Conservation (phyloP, 2,113 vertebrate genomes). For the Phycodurus eques region DNA sequence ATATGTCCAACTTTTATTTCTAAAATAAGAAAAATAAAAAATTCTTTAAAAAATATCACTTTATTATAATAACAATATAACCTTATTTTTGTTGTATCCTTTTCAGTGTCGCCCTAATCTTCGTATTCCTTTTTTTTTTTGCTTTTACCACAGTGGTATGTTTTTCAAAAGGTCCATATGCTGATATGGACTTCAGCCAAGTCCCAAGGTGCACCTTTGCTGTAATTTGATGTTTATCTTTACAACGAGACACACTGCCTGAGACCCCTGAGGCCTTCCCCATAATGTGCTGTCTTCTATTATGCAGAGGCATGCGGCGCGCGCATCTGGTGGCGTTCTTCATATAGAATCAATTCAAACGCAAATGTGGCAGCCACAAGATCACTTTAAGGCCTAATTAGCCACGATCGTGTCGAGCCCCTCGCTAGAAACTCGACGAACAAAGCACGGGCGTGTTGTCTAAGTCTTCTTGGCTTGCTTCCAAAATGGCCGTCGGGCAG, state of each 20-base stretch:
- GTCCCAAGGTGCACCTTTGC: constrained; percentile 9
- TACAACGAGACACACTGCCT: constrained; percentile 13
- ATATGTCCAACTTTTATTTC: too few relatives aligned
- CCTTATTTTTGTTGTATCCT: too few relatives aligned
- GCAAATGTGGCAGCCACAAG: constrained; percentile 34
- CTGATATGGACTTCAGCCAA: not conserved
- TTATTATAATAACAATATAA: too few relatives aligned
- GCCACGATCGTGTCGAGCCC: constrained; percentile 54
- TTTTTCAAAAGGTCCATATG: not conserved
- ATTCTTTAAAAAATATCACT: too few relatives aligned
- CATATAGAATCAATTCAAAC: constrained; percentile 31
- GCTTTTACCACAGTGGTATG: not conserved
- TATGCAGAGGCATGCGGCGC: constrained; percentile 33
- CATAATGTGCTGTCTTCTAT: constrained; percentile 32
- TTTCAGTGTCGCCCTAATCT: not conserved
- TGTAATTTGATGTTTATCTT: constrained; percentile 38
- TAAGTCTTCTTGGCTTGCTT: constrained; percentile 18
- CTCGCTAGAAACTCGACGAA: constrained; percentile 40
- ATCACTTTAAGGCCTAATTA: constrained; percentile 64
- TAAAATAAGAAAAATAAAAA: too few relatives aligned
- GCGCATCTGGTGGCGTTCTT: constrained; percentile 43
- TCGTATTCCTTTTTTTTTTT: too few relatives aligned
- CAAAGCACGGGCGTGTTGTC: constrained; percentile 23
- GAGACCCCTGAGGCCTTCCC: constrained; percentile 5
- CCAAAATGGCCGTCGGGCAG: constrained; percentile 44